A percentile compares a stretch with the other conserved stretches of the same genome.
phyloP scores from a whole-genome alignment of 2,797 vertebrate genomes.

The Argya squamiceps region DNA sequence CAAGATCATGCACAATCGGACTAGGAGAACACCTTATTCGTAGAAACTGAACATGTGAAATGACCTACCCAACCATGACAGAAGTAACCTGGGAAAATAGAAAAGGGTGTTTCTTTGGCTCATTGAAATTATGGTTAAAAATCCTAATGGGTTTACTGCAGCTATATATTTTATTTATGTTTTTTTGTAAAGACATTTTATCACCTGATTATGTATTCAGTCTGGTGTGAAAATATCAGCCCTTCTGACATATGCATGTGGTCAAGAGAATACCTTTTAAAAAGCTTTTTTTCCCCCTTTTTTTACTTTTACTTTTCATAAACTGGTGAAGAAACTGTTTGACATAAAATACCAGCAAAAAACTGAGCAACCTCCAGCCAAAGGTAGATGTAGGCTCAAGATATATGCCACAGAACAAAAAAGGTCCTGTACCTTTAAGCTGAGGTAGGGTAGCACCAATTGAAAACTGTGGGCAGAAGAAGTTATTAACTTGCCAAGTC shows the following conservation, averaged over 20 bases:
- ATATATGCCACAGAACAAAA: background rate
- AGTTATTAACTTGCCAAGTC: background rate
- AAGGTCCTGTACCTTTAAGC: background rate
- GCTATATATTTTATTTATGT: background rate
- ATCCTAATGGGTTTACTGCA: background rate
- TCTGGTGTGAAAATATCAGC: background rate
- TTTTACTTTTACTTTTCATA: background rate
- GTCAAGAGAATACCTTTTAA: background rate
- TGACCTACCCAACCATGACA: background rate
- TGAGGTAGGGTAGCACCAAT: background rate
- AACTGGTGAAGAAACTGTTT: background rate
- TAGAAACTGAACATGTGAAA: accelerated
- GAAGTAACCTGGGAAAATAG: background rate
- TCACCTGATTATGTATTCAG: background rate
- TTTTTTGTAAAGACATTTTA: background rate
- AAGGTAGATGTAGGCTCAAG: background rate
- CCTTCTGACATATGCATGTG: background rate
- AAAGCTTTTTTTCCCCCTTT: accelerated
- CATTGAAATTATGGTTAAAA: background rate
- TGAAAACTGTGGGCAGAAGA: background rate
- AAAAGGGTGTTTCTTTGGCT: background rate
- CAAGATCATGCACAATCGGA: background rate
- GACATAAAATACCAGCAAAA: background rate
- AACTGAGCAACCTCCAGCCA: background rate
- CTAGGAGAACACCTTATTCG: background rate